Percentiles rank a stretch among this genome's conserved stretches.
Conservation (phyloP, 1,140 invertebrate species). For the Aphidius ervi region DNA sequence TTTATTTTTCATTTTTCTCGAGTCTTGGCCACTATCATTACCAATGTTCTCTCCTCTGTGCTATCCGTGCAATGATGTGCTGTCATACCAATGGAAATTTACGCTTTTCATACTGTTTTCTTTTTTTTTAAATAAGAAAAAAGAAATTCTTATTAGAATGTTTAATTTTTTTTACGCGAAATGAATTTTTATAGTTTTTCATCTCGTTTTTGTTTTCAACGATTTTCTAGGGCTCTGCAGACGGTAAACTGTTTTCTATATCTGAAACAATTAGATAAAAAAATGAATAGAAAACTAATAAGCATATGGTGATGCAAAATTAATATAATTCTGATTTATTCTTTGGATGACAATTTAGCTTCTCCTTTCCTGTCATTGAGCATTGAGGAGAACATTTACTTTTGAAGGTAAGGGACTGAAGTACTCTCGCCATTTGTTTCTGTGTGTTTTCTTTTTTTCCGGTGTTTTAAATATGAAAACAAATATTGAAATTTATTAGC, state of each 20-base stretch:
- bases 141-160: neutral
- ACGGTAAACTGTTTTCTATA: neutral
- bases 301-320: slow-evolving; percentile 38
- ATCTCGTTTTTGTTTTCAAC: slow-evolving; percentile 29
- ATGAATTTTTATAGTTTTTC: slow-evolving; percentile 21
- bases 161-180: slow-evolving; percentile 1
- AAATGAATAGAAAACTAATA: neutral
- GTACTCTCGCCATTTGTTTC: slow-evolving; percentile 51
- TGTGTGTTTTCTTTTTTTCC: slow-evolving; percentile 47
- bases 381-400: slow-evolving; percentile 58
- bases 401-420: slow-evolving; percentile 58
- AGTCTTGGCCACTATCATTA: neutral
- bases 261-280: slow-evolving; percentile 6
- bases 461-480: slow-evolving; percentile 46
- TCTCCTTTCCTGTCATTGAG: slow-evolving; percentile 56
- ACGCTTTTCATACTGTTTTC: slow-evolving; percentile 25
- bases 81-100: slow-evolving; percentile 52
- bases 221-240: slow-evolving; percentile 25
- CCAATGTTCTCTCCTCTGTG: slow-evolving; percentile 42
- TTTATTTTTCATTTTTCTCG: neutral
- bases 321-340: slow-evolving; percentile 57
- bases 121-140: slow-evolving; percentile 18
- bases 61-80: slow-evolving; percentile 52
- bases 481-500: slow-evolving; percentile 6
- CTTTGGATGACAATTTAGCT: slow-evolving; percentile 52